Evolutionary conservation across 1,140 invertebrate genomes (phyloP).

Genomic region (Cotesia chilonis): DNA sequence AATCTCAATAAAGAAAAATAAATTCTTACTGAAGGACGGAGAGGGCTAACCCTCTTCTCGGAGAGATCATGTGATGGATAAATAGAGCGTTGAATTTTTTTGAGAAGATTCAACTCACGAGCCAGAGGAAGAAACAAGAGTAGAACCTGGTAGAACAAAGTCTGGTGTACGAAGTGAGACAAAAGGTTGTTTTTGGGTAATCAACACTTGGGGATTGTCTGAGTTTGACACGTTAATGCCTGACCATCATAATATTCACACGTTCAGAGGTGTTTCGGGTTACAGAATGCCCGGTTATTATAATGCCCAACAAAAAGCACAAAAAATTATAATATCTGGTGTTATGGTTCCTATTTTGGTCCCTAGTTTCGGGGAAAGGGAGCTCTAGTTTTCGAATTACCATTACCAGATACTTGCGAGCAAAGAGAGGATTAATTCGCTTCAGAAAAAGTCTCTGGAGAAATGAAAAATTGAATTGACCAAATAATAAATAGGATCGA

Average conservation of each 20-base stretch:
- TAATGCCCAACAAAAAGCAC: not conserved
- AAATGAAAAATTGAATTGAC: conserved; percentile 38
- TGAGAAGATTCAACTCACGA: conserved; percentile 11
- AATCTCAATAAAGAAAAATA: too few species aligned
- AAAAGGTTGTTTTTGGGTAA: conserved; percentile 61
- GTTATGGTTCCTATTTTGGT: too few species aligned
- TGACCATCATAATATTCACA: conserved; percentile 63
- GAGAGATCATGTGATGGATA: too few species aligned
- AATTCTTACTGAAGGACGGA: too few species aligned
- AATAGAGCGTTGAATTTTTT: too few species aligned
- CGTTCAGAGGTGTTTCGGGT: conserved; percentile 53
- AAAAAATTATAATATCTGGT: not conserved
- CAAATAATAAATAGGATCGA: conserved; percentile 59
- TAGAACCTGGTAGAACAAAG: not conserved
- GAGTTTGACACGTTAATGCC: conserved; percentile 53
- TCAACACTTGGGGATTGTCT: conserved; percentile 62
- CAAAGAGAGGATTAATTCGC: too few species aligned
- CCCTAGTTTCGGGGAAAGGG: too few species aligned
- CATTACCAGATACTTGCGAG: too few species aligned
- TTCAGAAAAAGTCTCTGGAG: conserved; percentile 19
- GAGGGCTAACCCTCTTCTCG: too few species aligned
- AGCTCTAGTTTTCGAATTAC: too few species aligned
- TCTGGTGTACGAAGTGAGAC: conserved; percentile 41
- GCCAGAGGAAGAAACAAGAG: conserved; percentile 6
- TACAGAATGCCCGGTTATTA: conserved; percentile 50